Evolutionary conservation across 2,113 vertebrate species (phyloP), one percentile per base, ranked within the genome.

Genomic region (Tamias sibiricus): DNA sequence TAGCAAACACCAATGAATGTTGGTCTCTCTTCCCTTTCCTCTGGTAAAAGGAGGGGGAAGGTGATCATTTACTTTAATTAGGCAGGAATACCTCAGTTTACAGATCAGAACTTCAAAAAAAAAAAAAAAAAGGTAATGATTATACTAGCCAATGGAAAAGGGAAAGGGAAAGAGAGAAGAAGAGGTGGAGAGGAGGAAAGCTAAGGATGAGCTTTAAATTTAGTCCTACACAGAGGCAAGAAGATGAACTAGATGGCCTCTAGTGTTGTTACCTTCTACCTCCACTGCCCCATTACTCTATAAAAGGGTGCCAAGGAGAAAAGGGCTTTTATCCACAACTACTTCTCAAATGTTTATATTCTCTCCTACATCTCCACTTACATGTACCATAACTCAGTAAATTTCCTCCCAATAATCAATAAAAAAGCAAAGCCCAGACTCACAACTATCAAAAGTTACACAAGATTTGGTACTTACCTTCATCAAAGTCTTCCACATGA

Each of bases 401-500:
- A 83, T 42, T 57, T 80, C 49, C 42, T 52, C 80, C 76, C 94
- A 81, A 20, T 32, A 88, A 96, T 72, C 59, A 87, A 69, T 47
- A 72, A 83, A 90, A 92, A 77, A 90, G 47, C 37, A 81, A 87
- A 83, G 79, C 28, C 74, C 37, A n/a, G 4, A 87, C 54, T 54
- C 37, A 85, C 26, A 96, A 64, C 49, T 37, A 87, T 8, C 75
- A 90, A 40, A 94, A 80, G 24, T 16, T 57, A 54, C 26, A 47
- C 12, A 80, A 57, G 59, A 40, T 52, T 84, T 83, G 80, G 88
- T 92, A 97, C 98, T 76, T 98, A 99, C 99, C 99, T 94, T 98
- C 98, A 91, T 99, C 98, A 90, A 99, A 96, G 97, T 98, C 99
- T 97, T 99, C 99, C 95, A 96, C 77, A 30, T 98, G 98, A 96